Conservation (phyloP, 1,140 invertebrate species). For the Saccostrea echinata region DNA sequence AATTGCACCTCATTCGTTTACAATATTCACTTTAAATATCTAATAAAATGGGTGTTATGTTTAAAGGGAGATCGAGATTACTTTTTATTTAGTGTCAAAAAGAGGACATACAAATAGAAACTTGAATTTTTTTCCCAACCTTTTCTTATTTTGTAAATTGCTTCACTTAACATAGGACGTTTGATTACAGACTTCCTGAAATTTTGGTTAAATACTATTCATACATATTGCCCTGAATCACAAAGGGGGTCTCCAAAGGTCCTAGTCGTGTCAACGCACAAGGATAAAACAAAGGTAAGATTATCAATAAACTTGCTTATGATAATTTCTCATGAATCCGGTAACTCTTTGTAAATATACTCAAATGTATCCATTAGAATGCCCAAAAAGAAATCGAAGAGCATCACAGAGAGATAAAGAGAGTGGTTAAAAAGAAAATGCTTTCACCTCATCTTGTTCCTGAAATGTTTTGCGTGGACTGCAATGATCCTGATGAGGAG, state of each 20-base stretch:
- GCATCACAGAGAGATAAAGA: not conserved
- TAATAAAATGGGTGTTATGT: too few species aligned
- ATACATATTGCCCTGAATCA: constrained; percentile 21
- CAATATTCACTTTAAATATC: too few species aligned
- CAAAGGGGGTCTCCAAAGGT: constrained; percentile 13
- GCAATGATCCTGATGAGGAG: constrained; percentile 9
- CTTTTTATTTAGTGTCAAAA: too few species aligned
- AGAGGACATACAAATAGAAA: too few species aligned
- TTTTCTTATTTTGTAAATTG: too few species aligned
- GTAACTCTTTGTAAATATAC: not conserved
- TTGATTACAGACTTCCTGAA: constrained; percentile 16
- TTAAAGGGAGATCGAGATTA: too few species aligned
- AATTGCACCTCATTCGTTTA: too few species aligned
- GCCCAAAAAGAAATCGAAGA: constrained; percentile 5
- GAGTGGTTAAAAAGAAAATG: not conserved
- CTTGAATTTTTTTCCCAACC: too few species aligned
- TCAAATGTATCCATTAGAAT: not conserved
- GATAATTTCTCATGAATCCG: too few species aligned
- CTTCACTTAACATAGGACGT: too few species aligned
- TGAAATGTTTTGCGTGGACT: constrained; percentile 29
- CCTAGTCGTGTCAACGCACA: constrained; percentile 21
- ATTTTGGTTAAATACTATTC: constrained; percentile 38
- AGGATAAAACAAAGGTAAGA: not conserved
- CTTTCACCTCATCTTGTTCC: constrained; percentile 15
- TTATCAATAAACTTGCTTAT: not conserved